phyloP scores from a whole-genome alignment of 2,797 vertebrate species.

The Sebastiscus albofasciatus region DNA sequence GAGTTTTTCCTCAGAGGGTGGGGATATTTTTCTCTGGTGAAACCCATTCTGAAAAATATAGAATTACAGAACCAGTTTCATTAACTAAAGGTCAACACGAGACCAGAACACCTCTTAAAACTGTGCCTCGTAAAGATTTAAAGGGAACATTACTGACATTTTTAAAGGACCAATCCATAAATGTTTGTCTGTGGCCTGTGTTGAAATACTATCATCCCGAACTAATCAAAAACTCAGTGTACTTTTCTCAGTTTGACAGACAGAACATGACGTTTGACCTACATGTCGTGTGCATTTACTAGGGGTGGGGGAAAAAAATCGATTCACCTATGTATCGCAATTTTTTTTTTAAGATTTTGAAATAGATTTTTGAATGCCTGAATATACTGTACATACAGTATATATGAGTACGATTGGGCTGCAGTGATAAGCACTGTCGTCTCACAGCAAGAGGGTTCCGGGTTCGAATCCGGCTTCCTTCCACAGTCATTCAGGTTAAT shows the following conservation, averaged over 20 bases:
- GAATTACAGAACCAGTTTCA: conserved; percentile 31
- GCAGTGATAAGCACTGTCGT: no score
- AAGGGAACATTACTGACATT: conserved; percentile 10
- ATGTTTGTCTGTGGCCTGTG: neutral
- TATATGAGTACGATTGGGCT: no score
- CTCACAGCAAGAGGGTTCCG: no score
- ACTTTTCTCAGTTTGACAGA: neutral
- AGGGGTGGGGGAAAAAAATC: no score
- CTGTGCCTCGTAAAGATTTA: conserved; percentile 26
- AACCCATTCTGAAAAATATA: conserved; percentile 51
- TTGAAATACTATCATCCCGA: neutral
- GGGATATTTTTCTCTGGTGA: conserved; percentile 55
- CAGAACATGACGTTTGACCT: neutral
- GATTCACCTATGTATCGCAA: no score
- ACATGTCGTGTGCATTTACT: neutral
- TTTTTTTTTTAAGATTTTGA: no score
- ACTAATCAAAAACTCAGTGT: neutral
- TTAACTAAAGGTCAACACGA: conserved; percentile 38
- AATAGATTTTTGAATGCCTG: no score
- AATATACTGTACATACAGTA: no score
- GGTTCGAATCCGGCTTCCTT: no score
- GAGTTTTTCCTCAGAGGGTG: conserved; percentile 55
- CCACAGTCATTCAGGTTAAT: no score
- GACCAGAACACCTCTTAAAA: conserved; percentile 34
- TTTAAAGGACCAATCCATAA: conserved; percentile 7